These are phyloP conservation scores for Lasioglossum zephyrum DNA, from an alignment of 2,888 invertebrate species.

Conservation along the genomic window DNA sequence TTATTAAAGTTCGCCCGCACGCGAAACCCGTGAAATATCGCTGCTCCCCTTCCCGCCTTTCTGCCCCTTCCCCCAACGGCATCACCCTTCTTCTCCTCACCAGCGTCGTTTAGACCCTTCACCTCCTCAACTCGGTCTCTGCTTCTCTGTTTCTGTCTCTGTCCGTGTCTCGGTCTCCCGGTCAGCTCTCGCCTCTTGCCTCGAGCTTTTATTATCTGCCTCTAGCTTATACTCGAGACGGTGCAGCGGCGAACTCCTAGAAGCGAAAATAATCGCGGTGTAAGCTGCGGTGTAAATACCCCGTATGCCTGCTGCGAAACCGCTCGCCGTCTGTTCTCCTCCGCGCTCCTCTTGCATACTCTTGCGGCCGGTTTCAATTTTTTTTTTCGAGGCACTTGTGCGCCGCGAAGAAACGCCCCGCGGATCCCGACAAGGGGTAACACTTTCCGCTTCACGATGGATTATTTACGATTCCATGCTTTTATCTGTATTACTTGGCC, in stretches of 20 bases:
- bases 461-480: constrained; percentile 62
- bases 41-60: constrained; percentile 55
- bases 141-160: constrained; percentile 27
- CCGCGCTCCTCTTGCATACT: not conserved
- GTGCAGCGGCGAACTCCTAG: constrained; percentile 52
- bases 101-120: constrained; percentile 51
- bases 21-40: constrained; percentile 84
- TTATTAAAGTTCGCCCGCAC: constrained; percentile 84
- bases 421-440: constrained; percentile 14
- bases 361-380: constrained; percentile 17
- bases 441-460: constrained; percentile 45
- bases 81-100: constrained; percentile 49
- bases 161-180: not conserved
- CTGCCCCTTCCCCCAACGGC: constrained; percentile 30
- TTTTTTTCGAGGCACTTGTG: constrained; percentile 1
- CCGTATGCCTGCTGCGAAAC: not conserved
- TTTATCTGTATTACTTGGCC: constrained; percentile 61
- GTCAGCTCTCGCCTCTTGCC: constrained; percentile 41
- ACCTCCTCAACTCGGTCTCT: constrained; percentile 41
- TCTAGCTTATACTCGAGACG: constrained; percentile 63
- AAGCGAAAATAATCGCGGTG: constrained; percentile 61
- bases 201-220: constrained; percentile 65
- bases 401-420: not conserved
- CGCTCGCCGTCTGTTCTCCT: not conserved
- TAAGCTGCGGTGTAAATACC: constrained; percentile 59